Percentiles rank a stretch among this genome's conserved stretches.
These are phyloP conservation scores for Mesocricetus auratus DNA, from an alignment of 2,113 vertebrate genomes.

Conservation along the genomic window DNA sequence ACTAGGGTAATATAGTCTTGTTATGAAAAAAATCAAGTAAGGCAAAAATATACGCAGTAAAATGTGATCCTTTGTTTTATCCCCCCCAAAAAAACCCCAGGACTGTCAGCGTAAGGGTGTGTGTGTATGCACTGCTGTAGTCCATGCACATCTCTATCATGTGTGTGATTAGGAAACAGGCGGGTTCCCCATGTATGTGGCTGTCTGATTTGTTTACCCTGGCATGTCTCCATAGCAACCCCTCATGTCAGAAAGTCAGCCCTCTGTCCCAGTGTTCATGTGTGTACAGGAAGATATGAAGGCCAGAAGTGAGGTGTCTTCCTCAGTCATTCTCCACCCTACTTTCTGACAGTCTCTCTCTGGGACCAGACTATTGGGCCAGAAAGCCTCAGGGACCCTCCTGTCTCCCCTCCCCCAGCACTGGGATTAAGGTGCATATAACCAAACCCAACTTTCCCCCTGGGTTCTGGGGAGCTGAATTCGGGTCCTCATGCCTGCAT, in stretches of 20 bases:
- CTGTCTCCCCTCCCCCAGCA: neutral
- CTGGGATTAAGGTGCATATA: neutral
- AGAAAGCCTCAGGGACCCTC: neutral
- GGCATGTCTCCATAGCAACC: neutral
- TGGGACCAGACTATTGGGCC: neutral
- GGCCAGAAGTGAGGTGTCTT: neutral
- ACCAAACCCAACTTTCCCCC: neutral
- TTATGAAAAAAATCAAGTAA: neutral
- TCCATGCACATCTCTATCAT: fast-evolving
- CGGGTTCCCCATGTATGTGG: neutral
- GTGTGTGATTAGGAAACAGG: neutral
- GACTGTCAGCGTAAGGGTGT: neutral
- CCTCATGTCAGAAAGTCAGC: neutral
- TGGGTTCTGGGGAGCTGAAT: neutral
- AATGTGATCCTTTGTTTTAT: neutral
- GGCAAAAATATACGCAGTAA: neutral
- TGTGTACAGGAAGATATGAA: neutral
- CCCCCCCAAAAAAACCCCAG: neutral
- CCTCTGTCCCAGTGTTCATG: no score
- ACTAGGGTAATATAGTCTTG: neutral
- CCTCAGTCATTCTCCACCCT: neutral
- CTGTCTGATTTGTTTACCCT: neutral
- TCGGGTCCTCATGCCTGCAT: no score
- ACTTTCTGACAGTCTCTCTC: neutral
- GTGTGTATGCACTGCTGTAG: neutral